Conservation (phyloP, 2,888 invertebrate species). For the Limnephilus lunatus region DNA sequence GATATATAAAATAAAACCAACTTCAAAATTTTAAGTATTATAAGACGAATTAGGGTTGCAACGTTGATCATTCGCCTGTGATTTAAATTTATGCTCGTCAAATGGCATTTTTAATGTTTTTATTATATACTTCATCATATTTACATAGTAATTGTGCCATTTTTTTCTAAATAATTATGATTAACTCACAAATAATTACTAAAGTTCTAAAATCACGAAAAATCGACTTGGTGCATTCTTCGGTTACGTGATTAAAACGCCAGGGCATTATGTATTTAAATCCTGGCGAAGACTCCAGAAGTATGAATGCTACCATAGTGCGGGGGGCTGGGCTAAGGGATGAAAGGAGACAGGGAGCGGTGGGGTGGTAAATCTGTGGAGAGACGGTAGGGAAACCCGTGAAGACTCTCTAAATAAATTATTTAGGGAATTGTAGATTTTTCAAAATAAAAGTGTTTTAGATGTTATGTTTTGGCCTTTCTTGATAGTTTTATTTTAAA, state of each 20-base stretch:
- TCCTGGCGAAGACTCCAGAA: neutral
- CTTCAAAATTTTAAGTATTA: too few species aligned
- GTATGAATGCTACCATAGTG: neutral
- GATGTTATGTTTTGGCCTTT: neutral
- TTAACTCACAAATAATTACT: too few species aligned
- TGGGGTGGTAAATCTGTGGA: neutral
- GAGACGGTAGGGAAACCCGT: neutral
- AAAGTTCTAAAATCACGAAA: neutral
- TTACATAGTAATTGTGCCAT: too few species aligned
- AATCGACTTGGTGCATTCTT: neutral
- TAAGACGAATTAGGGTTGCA: too few species aligned
- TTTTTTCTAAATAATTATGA: too few species aligned
- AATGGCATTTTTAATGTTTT: too few species aligned
- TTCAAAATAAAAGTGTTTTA: neutral
- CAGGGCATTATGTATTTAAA: neutral
- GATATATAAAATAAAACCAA: too few species aligned
- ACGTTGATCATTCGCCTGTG: too few species aligned
- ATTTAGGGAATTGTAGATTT: neutral
- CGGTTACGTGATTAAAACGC: neutral
- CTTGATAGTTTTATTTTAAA: neutral
- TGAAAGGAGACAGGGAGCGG: neutral
- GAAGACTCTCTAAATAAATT: conserved; percentile 2
- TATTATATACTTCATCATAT: too few species aligned
- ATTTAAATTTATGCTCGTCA: too few species aligned
- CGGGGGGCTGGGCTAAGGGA: neutral